Evolutionary conservation across 2,797 vertebrate genomes (phyloP).

Genomic region (Mareca penelope): DNA sequence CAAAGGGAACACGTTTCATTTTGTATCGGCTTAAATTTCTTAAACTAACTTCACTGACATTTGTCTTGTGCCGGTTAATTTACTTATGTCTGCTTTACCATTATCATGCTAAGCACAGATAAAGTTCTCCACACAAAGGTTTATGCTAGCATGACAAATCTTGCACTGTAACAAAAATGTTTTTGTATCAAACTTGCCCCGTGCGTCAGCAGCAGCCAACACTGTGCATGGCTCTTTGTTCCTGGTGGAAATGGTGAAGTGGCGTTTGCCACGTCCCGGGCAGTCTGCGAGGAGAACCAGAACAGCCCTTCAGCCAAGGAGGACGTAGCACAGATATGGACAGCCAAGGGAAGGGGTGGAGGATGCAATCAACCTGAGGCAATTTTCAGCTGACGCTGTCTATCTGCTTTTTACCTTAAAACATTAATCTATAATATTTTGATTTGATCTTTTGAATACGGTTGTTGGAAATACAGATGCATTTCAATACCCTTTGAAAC

Average conservation of each 20-base stretch:
- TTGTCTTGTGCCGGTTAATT: constrained; percentile 14
- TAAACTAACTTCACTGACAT: constrained; percentile 50
- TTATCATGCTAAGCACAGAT: neutral
- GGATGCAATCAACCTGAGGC: neutral
- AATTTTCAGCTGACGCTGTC: neutral
- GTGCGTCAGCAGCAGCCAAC: neutral
- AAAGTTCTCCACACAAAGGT: constrained; percentile 25
- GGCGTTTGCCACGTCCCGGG: neutral
- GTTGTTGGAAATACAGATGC: neutral
- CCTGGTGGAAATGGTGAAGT: neutral
- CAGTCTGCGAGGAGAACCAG: neutral
- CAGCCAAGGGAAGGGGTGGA: neutral
- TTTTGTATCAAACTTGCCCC: neutral
- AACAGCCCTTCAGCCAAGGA: neutral
- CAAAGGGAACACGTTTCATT: constrained; percentile 41
- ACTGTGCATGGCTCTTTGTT: neutral
- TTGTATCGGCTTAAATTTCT: constrained; percentile 31
- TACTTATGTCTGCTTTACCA: constrained; percentile 11
- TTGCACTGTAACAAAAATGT: neutral
- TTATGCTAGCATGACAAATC: neutral
- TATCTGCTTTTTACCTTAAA: neutral
- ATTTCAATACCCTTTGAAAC: neutral
- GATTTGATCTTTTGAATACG: neutral
- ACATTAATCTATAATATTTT: neutral
- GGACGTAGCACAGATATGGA: neutral